Evolutionary conservation across 2,113 vertebrate species (phyloP).

Genomic region (Onychostoma macrolepis): DNA sequence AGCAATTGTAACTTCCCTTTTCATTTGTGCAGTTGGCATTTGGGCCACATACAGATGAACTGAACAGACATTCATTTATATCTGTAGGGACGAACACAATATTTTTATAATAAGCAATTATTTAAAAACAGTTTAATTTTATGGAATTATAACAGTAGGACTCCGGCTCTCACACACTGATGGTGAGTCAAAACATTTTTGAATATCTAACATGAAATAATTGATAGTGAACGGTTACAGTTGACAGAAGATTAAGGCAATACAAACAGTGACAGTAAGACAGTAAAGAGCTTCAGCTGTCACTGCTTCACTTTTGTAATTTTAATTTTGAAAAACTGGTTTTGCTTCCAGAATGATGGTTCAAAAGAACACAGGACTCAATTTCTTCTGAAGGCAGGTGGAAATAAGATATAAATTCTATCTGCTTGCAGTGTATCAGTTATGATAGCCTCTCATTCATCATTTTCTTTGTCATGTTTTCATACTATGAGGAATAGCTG

Average conservation of each 20-base stretch:
- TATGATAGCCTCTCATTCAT: no score
- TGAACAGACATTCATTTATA: background rate
- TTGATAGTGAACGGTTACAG: background rate
- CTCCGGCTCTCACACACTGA: background rate
- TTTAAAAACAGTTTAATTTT: background rate
- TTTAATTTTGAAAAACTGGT: no score
- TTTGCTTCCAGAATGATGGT: no score
- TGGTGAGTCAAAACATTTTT: background rate
- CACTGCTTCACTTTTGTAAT: background rate
- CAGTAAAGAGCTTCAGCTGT: background rate
- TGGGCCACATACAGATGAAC: no score
- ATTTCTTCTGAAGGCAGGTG: no score
- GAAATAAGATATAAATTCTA: no score
- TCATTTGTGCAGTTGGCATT: slow-evolving; percentile 24
- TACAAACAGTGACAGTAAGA: background rate
- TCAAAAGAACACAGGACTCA: no score
- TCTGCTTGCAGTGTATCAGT: no score
- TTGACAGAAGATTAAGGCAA: background rate
- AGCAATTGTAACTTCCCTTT: slow-evolving; percentile 27
- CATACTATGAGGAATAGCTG: no score
- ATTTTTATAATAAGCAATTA: background rate
- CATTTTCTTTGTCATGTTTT: no score
- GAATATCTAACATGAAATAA: background rate
- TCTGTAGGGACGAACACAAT: background rate
- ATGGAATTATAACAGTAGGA: background rate